Conservation (phyloP, 2,113 vertebrate genomes). For the Serilophus lunatus region DNA sequence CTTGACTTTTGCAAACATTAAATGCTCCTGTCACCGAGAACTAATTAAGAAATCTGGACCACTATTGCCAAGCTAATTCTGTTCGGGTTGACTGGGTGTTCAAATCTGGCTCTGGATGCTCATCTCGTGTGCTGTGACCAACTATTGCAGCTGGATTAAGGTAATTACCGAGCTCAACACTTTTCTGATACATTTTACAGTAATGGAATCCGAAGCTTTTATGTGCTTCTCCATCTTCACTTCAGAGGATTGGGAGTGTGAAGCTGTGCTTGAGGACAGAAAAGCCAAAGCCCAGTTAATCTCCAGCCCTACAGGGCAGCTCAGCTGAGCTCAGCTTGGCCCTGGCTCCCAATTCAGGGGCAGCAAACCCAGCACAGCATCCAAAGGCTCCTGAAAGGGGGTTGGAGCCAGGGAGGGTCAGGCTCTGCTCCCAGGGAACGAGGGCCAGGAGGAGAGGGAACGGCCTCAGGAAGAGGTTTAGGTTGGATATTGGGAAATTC, state of each 20-base stretch:
- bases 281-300: not conserved
- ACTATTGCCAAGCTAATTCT: conserved; percentile 68
- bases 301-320: not conserved
- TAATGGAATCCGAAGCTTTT: conserved; percentile 63
- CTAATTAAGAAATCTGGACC: conserved; percentile 77
- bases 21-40: conserved; percentile 64
- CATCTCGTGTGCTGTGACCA: conserved; percentile 65
- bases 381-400: not conserved
- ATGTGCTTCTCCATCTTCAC: conserved; percentile 39
- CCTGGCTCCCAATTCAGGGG: not conserved
- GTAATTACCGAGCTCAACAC: conserved; percentile 71
- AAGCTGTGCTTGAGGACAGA: conserved; percentile 12
- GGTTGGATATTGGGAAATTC: not conserved
- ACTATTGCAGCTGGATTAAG: conserved; percentile 64
- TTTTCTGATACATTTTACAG: conserved; percentile 58
- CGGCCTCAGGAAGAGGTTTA: not conserved
- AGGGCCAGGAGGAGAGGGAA: not conserved
- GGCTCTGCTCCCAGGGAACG: not conserved
- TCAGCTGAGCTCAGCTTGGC: not conserved
- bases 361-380: not conserved
- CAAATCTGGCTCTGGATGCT: conserved; percentile 73
- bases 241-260: conserved; percentile 5
- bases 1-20: conserved; percentile 73
- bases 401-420: fast-evolving
- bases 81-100: conserved; percentile 79